phyloP scores from a whole-genome alignment of 1,140 invertebrate species.

The Ylistrum balloti region DNA sequence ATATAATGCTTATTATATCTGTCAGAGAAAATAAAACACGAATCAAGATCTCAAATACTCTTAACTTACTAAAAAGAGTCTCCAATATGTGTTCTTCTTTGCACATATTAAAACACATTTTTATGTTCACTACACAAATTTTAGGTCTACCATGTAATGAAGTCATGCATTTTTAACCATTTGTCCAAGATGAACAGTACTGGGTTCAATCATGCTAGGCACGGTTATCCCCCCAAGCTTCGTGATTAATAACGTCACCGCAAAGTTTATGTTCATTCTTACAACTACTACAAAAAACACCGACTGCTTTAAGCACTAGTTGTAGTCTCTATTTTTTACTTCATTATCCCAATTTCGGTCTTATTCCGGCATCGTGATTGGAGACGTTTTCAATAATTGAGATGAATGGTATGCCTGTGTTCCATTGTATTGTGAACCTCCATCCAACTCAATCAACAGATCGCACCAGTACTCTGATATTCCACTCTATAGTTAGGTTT shows the following conservation, averaged over 20 bases:
- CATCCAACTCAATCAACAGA: background rate
- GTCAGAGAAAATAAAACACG: too few relatives aligned
- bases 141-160: constrained; percentile 15
- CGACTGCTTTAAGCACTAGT: background rate
- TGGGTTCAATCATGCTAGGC: background rate
- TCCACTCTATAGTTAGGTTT: background rate
- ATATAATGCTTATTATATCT: too few relatives aligned
- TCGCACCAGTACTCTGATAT: background rate
- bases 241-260: background rate
- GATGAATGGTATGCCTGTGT: background rate
- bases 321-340: background rate
- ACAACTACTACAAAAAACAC: background rate
- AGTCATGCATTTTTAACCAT: background rate
- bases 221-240: background rate
- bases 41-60: too few relatives aligned
- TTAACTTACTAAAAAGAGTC: background rate
- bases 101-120: background rate
- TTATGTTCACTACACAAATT: background rate
- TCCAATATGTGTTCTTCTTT: background rate
- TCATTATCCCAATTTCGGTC: constrained; percentile 8
- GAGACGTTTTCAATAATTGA: constrained; percentile 39
- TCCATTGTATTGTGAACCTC: background rate
- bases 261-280: background rate
- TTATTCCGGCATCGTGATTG: background rate
- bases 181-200: background rate